Evolutionary conservation across 92 coral and sea anemone species (phyloP), one percentile per base, ranked within the genome.

Genomic region (Epizoanthus rinbou): DNA sequence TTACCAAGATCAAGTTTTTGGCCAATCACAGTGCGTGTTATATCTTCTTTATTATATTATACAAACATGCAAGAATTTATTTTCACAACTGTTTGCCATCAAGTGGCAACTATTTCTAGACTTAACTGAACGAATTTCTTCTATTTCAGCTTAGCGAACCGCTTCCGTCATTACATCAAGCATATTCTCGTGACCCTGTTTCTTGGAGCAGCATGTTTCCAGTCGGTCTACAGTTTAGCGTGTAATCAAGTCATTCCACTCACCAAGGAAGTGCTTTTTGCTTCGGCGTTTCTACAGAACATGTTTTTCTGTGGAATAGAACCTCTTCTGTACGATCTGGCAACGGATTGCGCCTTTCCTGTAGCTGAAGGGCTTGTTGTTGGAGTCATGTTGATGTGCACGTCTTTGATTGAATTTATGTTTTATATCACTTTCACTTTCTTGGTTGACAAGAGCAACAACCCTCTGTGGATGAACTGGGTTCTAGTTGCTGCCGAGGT

Each of bases 381-480:
- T 17, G 79, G 79, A 10, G 62, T 73, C 5, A 73, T 73, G 79
- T 52, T 45, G 24, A 52, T 17, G 39, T 43, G 59, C 25, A 63
- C 79, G 10, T 22, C 24, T 28, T 15, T 52, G 0, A 58, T 73
- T 2, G 41, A 47, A 6, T 9, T 52, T 15, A 22, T 50, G 1
- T 73, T 73, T 41, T 73, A 47, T 47, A 14, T 73, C 1, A 43
- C 37, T 11, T 73, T 73, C 14, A 73, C 79, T 3, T 73, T 73
- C 19, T 18, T 73, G 57, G 31, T 73, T 31, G 79, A 73, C 62
- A 73, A 73, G 21, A 50, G 60, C 60, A 73, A 73, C 39, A 73
- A 52, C 60, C 79, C 79, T 8, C 60, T 73, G 15, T 73, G 79
- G 79, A 73, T 73, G 79, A 73, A 73, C 58, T 73, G 79, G 79